These are phyloP conservation scores for Colaptes auratus DNA, from an alignment of 2,113 vertebrate genomes.

Conservation along the genomic window DNA sequence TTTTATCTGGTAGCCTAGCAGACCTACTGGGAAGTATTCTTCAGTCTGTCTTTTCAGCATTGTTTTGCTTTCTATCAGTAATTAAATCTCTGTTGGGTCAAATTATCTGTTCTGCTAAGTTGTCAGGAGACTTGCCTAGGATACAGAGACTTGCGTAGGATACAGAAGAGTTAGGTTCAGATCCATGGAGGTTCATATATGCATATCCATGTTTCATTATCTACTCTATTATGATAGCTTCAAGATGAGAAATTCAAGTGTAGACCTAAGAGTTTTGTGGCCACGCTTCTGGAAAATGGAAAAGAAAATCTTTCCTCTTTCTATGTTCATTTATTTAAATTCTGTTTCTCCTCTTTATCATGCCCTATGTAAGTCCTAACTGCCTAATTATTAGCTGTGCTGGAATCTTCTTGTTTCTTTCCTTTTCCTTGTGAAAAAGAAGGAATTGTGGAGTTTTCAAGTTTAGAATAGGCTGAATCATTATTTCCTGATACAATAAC, in stretches of 20 bases:
- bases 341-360: not conserved
- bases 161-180: not conserved
- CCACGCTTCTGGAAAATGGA: not conserved
- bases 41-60: not conserved
- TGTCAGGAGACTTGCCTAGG: not conserved
- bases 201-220: constrained; percentile 19
- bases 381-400: not conserved
- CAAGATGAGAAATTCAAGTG: not conserved
- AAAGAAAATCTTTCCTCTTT: not conserved
- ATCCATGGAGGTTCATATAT: not conserved
- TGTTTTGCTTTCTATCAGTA: constrained; percentile 51
- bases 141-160: not conserved
- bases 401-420: not conserved
- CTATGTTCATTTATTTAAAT: not conserved
- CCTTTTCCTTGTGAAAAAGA: not conserved
- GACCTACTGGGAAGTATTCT: not conserved
- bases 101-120: constrained; percentile 5
- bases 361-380: not conserved
- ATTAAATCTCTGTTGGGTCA: constrained; percentile 52
- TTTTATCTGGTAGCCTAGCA: not conserved
- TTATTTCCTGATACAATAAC: not conserved
- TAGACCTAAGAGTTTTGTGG: not conserved
- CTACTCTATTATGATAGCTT: not conserved
- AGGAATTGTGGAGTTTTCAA: not conserved
- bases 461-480: not conserved